Evolutionary conservation across 2,113 vertebrate genomes (phyloP).

Genomic region (Mormyrus iriodes): DNA sequence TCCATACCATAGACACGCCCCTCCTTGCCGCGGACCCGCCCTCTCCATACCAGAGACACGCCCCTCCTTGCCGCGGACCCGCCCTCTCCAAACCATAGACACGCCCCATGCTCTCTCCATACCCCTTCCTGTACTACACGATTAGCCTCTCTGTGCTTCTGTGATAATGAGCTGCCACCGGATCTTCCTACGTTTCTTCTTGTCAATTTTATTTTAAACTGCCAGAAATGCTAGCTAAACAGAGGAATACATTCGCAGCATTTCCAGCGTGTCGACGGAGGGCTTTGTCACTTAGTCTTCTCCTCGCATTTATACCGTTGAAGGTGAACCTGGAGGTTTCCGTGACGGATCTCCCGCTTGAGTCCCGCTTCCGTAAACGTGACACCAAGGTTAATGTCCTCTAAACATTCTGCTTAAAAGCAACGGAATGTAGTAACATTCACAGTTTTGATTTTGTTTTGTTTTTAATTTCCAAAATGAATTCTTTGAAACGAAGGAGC

Average conservation of each 20-base stretch:
- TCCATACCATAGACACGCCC: too few relatives aligned
- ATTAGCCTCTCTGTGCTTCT: conserved; percentile 7
- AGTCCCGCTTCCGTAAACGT: neutral
- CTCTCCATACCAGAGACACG: neutral
- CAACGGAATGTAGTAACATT: conserved; percentile 5
- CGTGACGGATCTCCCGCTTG: neutral
- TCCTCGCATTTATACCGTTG: neutral
- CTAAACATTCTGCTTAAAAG: neutral
- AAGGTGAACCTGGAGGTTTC: neutral
- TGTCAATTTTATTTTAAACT: neutral
- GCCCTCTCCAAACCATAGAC: neutral
- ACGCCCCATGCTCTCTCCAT: neutral
- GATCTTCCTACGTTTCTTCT: neutral
- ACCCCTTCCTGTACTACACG: neutral
- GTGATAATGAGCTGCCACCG: neutral
- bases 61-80: neutral
- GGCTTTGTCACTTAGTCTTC: neutral
- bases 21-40: too few relatives aligned
- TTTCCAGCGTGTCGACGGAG: neutral
- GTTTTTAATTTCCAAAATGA: conserved; percentile 25
- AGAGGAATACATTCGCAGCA: conserved; percentile 3
- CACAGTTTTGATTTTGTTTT: neutral
- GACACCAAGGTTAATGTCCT: conserved; percentile 2
- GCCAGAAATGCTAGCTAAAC: neutral
- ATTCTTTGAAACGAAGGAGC: conserved; percentile 41